phyloP scores from a whole-genome alignment of 2,888 invertebrate species.

The Lasioglossum malachurum region DNA sequence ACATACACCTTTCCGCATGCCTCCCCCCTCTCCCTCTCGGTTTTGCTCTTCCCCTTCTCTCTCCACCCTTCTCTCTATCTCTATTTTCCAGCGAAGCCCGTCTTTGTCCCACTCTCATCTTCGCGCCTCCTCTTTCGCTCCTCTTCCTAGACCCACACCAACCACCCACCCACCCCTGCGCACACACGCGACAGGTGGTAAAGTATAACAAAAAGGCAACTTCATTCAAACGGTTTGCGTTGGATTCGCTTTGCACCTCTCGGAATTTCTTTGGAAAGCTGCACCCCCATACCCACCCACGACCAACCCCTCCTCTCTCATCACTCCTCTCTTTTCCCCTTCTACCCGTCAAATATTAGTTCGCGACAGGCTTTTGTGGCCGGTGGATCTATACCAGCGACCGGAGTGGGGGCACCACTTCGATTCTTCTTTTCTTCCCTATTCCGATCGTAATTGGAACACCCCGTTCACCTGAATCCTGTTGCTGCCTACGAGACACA shows the following conservation, averaged over 20 bases:
- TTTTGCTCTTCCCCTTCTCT: constrained; percentile 34
- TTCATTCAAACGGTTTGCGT: constrained; percentile 71
- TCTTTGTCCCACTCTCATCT: constrained; percentile 45
- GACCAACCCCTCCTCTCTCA: not conserved
- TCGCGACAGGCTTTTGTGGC: constrained; percentile 58
- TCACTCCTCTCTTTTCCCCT: not conserved
- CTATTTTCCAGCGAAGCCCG: not conserved
- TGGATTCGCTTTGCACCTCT: constrained; percentile 64
- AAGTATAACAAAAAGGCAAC: constrained; percentile 72
- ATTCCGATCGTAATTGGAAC: constrained; percentile 28
- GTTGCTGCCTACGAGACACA: not conserved
- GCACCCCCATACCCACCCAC: constrained; percentile 1
- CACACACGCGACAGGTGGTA: constrained; percentile 80
- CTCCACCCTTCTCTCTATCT: constrained; percentile 29
- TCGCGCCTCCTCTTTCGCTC: constrained; percentile 56
- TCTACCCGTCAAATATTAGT: constrained; percentile 52
- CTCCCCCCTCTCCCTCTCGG: not conserved
- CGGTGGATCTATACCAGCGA: constrained; percentile 21
- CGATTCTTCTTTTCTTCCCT: constrained; percentile 1
- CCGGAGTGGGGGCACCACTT: not conserved
- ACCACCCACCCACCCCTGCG: constrained; percentile 52
- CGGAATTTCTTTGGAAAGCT: constrained; percentile 57
- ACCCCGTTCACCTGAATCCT: not conserved
- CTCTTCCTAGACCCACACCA: constrained; percentile 65
- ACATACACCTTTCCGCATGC: constrained; percentile 45